A percentile compares a stretch with the other conserved stretches of the same genome.
phyloP scores from a whole-genome alignment of 2,113 vertebrate genomes.

The Macaca nemestrina region DNA sequence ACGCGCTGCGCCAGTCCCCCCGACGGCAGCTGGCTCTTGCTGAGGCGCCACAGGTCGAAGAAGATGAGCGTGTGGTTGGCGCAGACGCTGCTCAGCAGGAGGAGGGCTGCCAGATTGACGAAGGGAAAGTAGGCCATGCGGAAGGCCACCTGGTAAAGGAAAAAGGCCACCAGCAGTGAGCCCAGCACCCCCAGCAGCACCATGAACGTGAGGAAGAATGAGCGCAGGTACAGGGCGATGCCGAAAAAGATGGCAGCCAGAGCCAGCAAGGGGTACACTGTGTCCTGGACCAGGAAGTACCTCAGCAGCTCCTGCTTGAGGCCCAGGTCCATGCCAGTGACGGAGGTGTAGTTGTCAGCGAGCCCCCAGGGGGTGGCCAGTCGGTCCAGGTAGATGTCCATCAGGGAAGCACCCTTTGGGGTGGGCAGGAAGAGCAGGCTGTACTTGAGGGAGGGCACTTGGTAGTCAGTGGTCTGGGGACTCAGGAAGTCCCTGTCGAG shows the following conservation, averaged over 20 bases:
- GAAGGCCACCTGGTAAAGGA: conserved; percentile 96
- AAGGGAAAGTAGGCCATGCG: conserved; percentile 95
- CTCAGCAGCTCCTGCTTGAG: conserved; percentile 95
- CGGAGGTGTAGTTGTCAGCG: conserved; percentile 92
- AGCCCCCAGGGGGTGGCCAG: conserved; percentile 89
- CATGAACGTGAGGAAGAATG: conserved; percentile 92
- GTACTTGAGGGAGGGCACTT: conserved; percentile 98
- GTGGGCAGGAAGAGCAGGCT: conserved; percentile 94
- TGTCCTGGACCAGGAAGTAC: conserved; percentile 94
- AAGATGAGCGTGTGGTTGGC: conserved; percentile 96
- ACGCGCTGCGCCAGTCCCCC: conserved; percentile 91
- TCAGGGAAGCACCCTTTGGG: conserved; percentile 91
- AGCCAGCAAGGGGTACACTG: conserved; percentile 92
- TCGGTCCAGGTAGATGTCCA: conserved; percentile 94
- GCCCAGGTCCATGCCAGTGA: conserved; percentile 97
- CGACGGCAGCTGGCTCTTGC: conserved; percentile 91
- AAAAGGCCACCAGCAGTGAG: conserved; percentile 93
- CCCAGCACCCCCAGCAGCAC: conserved; percentile 89
- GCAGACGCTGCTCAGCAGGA: conserved; percentile 93
- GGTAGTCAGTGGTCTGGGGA: conserved; percentile 95
- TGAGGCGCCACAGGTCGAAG: conserved; percentile 94
- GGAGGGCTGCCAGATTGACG: conserved; percentile 89
- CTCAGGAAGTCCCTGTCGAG: conserved; percentile 97
- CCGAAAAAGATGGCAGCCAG: conserved; percentile 91
- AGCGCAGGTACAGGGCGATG: conserved; percentile 93